Base-by-base conservation (phyloP, 2,797 vertebrate genomes). In the Phalloptychus januarius region DNA sequence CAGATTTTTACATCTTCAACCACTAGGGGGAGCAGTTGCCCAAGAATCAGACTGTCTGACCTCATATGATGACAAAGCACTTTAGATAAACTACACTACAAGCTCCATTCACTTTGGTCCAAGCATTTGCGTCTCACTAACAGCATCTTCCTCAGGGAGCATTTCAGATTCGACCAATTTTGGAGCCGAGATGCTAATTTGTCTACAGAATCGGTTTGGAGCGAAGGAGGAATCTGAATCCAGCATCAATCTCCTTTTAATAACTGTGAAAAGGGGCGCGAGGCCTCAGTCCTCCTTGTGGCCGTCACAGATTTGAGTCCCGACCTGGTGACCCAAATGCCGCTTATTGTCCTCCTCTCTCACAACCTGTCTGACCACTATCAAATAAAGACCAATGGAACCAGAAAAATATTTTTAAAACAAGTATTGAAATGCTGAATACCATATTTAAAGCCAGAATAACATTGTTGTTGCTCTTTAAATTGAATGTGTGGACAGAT, bases 11-110 rank as follows among this genome's bases (percentile, higher is more conserved):
- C 44, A 6, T 5, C 0, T 82, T 79, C 5, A 25, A 63, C 92
- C 91, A 92, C 89, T 77, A 85, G 92, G 78, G 86, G 91, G 87
- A 83, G 75, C 12, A 72, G 61, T 61, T 74, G 75, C 48, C 48
- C 86, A 75, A 73, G 67, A 76, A 73, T 78, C 42, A 45, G 75
- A 74, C 38, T 16, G 15, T 81, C 33, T 42, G 75, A n/a, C 8
- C 48, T 15, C 11, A 3, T n/a, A 2, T n/a, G 65, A 69, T 15
- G 38, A n/a, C 65, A 42, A 67, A 67, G 63, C 18, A 8, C 7
- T 67, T 38, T 67, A 5, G 38, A 67, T 2, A 42, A 67, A 18
- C 65, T 69, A 5, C 58, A 36, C 4, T 25, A 25, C 38, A 6
- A 42, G 2, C 23, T 40, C 38, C 18, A 12, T 13, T 67, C 63